A percentile compares a stretch with the other conserved stretches of the same genome.
Evolutionary conservation across 2,888 invertebrate genomes (phyloP).

Genomic region (Stenodema calcarata): DNA sequence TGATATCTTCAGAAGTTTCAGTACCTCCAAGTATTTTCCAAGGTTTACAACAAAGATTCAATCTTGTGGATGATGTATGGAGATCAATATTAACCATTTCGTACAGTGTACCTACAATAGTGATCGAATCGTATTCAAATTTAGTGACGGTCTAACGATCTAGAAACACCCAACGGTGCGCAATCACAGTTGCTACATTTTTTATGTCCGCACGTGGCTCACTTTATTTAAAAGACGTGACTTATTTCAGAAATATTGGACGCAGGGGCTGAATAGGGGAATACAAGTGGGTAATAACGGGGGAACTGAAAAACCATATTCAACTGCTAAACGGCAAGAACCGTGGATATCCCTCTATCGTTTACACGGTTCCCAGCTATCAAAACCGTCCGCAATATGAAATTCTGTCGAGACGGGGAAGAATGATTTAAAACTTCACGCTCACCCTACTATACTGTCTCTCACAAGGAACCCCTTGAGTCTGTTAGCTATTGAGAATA

Average conservation of each 20-base stretch:
- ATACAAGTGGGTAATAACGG: slow-evolving; percentile 8
- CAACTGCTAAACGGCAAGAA: neutral
- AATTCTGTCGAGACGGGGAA: neutral
- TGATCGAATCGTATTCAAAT: too few species aligned
- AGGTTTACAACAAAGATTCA: too few species aligned
- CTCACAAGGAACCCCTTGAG: neutral
- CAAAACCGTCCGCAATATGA: slow-evolving; percentile 27
- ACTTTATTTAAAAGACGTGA: neutral
- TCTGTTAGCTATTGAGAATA: slow-evolving; percentile 18
- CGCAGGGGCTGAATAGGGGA: neutral
- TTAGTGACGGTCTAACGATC: too few species aligned
- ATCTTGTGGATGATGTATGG: too few species aligned
- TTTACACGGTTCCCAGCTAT: slow-evolving; percentile 5
- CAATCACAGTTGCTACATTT: neutral
- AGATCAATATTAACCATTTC: too few species aligned
- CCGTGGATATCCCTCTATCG: neutral
- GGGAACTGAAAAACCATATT: slow-evolving; percentile 8
- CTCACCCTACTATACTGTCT: slow-evolving; percentile 15
- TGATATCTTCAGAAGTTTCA: too few species aligned
- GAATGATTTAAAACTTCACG: slow-evolving; percentile 20
- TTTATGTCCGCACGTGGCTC: neutral
- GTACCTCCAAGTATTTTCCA: too few species aligned
- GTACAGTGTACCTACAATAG: too few species aligned
- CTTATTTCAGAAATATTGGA: neutral
- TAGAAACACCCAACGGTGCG: neutral